These are phyloP conservation scores for Clarias batrachus DNA, from an alignment of 2,113 vertebrate species.

Conservation along the genomic window DNA sequence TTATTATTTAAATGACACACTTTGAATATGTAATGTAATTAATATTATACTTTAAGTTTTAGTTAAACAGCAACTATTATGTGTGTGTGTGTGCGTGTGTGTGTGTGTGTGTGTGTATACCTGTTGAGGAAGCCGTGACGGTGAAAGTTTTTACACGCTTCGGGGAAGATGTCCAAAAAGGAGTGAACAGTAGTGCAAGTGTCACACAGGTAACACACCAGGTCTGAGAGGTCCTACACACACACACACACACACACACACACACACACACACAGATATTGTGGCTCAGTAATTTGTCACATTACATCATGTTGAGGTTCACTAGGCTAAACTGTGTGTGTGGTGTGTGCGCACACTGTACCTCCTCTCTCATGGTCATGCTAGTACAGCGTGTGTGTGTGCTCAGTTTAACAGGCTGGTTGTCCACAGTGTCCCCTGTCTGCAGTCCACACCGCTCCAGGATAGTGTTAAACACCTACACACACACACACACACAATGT, in stretches of 20 bases:
- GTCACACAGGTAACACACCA: constrained; percentile 89
- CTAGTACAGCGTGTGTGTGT: constrained; percentile 71
- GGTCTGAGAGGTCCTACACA: constrained; percentile 84
- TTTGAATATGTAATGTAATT: neutral
- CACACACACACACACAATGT: neutral
- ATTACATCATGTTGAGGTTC: neutral
- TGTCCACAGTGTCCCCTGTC: constrained; percentile 72
- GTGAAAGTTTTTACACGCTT: constrained; percentile 85
- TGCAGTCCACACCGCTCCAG: constrained; percentile 83
- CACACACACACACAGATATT: neutral
- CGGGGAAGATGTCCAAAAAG: constrained; percentile 90
- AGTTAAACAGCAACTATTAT: neutral
- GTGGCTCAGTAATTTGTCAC: too few species aligned
- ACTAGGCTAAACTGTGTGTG: too few species aligned
- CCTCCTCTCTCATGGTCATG: constrained; percentile 84
- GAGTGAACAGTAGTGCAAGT: constrained; percentile 88
- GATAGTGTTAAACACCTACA: constrained; percentile 86
- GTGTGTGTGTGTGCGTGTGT: neutral
- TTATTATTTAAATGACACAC: neutral
- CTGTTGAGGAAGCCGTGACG: constrained; percentile 86
- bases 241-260: constrained; percentile 2
- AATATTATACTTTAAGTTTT: neutral
- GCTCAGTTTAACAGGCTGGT: constrained; percentile 82
- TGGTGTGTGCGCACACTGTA: constrained; percentile 54
- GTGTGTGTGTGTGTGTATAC: constrained; percentile 62